Percentiles rank a stretch among this genome's conserved stretches.
Conservation (phyloP, 2,113 vertebrate species). For the Aleadryas rufinucha region DNA sequence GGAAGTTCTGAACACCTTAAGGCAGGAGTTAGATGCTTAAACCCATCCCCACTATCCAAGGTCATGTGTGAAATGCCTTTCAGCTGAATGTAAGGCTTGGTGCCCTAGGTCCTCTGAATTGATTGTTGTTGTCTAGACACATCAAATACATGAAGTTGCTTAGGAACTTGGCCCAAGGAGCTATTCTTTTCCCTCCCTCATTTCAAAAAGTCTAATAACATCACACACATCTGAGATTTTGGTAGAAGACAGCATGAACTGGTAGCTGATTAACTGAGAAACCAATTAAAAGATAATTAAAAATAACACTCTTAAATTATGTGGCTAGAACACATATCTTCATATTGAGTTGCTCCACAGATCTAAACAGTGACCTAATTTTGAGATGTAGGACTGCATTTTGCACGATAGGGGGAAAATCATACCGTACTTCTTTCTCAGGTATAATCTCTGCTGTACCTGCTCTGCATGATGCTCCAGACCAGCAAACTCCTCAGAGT, state of each 20-base stretch:
- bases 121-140: not conserved
- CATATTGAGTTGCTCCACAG: not conserved
- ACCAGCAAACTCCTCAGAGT: not conserved
- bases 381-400: not conserved
- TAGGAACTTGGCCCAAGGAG: not conserved
- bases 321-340: not conserved
- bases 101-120: not conserved
- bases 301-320: not conserved
- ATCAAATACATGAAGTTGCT: not conserved
- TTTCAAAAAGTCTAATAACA: not conserved
- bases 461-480: constrained; percentile 49
- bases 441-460: constrained; percentile 68
- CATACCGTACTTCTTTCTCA: not conserved
- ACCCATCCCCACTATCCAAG: not conserved
- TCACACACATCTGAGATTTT: not conserved
- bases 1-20: not conserved
- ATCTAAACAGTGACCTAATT: not conserved
- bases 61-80: not conserved
- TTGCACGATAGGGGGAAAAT: not conserved
- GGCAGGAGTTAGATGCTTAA: not conserved
- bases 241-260: not conserved
- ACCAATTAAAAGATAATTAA: not conserved
- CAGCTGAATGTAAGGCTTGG: not conserved
- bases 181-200: not conserved
- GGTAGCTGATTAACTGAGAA: not conserved